phyloP scores from a whole-genome alignment of 2,797 vertebrate genomes.

The Arctocebus calabarensis region DNA sequence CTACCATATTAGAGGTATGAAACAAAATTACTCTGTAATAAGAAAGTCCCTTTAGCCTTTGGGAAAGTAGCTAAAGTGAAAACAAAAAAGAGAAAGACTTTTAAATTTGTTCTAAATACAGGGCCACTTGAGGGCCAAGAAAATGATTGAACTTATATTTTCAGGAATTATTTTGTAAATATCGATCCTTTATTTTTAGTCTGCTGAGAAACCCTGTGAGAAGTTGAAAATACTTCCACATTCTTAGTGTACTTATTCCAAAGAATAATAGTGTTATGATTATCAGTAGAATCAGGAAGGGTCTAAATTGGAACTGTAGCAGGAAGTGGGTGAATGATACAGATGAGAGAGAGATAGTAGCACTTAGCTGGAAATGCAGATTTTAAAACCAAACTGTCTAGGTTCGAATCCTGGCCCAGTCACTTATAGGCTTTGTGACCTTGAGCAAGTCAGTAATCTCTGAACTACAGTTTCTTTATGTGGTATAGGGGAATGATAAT shows the following conservation, averaged over 20 bases:
- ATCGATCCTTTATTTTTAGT: constrained; percentile 8
- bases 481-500: background rate
- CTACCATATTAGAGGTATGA: background rate
- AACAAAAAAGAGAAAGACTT: background rate
- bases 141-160: constrained; percentile 26
- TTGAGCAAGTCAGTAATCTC: background rate
- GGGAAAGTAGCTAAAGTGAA: constrained; percentile 12
- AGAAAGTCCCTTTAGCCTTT: background rate
- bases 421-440: background rate
- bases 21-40: constrained; percentile 10
- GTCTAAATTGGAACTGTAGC: background rate
- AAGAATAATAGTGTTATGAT: background rate
- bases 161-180: constrained; percentile 39
- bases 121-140: background rate
- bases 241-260: background rate
- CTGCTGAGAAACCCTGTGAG: background rate
- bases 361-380: background rate
- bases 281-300: background rate
- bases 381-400: background rate
- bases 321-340: background rate
- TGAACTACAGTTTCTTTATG: background rate
- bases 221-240: background rate
- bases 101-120: constrained; percentile 47
- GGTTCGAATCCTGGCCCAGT: background rate
- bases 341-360: background rate